Evolutionary conservation across 2,888 invertebrate species (phyloP), one percentile per base, ranked within the genome.

Genomic region (Oscheius sp.): DNA sequence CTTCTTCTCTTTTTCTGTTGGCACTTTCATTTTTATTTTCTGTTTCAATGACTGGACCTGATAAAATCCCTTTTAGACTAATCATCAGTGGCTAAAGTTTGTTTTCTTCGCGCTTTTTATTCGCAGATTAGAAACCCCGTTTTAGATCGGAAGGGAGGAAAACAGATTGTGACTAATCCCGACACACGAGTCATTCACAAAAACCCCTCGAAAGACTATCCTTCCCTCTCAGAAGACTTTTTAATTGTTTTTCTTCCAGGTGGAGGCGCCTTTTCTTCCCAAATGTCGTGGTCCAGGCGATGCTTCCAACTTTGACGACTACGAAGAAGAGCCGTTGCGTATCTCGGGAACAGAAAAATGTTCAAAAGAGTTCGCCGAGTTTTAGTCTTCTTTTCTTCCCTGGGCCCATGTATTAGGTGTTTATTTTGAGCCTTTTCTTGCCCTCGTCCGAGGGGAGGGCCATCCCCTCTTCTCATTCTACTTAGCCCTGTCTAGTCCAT

Each of bases 221-320:
- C n/a, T n/a, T n/a, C n/a, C n/a, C n/a, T n/a, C n/a, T n/a, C n/a
- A n/a, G n/a, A n/a, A n/a, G n/a, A n/a, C n/a, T n/a, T n/a, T n/a
- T n/a, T n/a, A n/a, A n/a, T n/a, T n/a, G n/a, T n/a, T 5, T 22
- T 5, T 17, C 44, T 81, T 83, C 4, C 84, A 90, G 90, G 94
- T 98, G 80, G 98, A 98, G 88, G 96, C 98, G 30, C 98, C 98
- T 44, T 99, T 98, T 89, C 93, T 96, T 88, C 98, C 98, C 41
- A 93, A 94, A 88, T 95, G 95, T 90, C 95, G 95, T 89, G 97
- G 97, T 70, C 94, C 95, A 17, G 98, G 98, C 30, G 98, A 99
- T 89, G 95, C 97, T 70, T 96, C 95, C 89, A 98, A 99, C 90
- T 99, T 99, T 88, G 98, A 98, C 88, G 98, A 98, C 87, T 98